phyloP scores from a whole-genome alignment of 2,113 vertebrate species.

The Nothobranchius kuhntae region DNA sequence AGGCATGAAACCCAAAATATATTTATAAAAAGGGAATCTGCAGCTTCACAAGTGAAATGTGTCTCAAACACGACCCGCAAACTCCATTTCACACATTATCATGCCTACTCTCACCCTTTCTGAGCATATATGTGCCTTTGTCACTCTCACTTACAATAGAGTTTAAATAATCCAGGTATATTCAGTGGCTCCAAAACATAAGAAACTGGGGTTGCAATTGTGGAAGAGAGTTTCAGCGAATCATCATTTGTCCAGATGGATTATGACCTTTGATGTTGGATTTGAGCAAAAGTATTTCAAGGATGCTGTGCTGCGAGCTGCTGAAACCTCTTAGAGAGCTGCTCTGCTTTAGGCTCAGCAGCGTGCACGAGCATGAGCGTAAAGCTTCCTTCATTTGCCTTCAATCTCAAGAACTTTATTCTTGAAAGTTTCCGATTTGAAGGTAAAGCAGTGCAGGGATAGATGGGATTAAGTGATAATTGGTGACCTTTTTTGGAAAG shows the following conservation, averaged over 20 bases:
- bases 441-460: constrained; percentile 25
- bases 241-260: constrained; percentile 69
- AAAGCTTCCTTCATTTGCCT: constrained; percentile 16
- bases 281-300: constrained; percentile 50
- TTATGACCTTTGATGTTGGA: constrained; percentile 75
- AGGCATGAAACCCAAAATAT: constrained; percentile 64
- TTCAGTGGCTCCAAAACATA: constrained; percentile 55
- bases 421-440: constrained; percentile 25
- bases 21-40: constrained; percentile 56
- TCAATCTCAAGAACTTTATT: constrained; percentile 35
- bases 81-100: constrained; percentile 66
- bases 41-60: constrained; percentile 56
- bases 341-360: constrained; percentile 35
- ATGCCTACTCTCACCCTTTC: constrained; percentile 44
- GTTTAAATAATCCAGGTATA: constrained; percentile 50
- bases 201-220: constrained; percentile 59
- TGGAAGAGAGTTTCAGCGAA: constrained; percentile 38
- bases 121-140: constrained; percentile 22
- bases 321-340: constrained; percentile 53
- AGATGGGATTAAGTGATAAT: constrained; percentile 13
- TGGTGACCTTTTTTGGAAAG: constrained; percentile 23
- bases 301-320: constrained; percentile 59
- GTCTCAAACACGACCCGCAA: constrained; percentile 54
- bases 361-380: constrained; percentile 1
- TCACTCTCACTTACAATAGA: constrained; percentile 46